phyloP scores from a whole-genome alignment of 2,888 invertebrate genomes.

The Macrosiphum euphorbiae region DNA sequence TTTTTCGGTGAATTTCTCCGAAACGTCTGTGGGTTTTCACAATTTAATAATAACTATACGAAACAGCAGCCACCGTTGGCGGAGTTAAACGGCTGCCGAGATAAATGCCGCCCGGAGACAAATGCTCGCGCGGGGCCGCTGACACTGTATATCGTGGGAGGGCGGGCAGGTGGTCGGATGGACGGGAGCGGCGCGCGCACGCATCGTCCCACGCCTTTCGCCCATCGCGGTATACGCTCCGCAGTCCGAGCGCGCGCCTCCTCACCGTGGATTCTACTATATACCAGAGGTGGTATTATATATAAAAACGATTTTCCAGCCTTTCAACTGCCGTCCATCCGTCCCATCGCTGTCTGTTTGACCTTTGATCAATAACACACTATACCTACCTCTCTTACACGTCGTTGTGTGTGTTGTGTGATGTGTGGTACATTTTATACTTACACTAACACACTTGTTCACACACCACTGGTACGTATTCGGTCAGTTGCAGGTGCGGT shows the following conservation, averaged over 20 bases:
- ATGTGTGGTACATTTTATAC: background rate
- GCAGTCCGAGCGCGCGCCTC: background rate
- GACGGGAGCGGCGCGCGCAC: background rate
- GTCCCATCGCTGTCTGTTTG: slow-evolving; percentile 44
- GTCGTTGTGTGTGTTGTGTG: background rate
- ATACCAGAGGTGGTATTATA: background rate
- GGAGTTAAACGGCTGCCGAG: slow-evolving; percentile 35
- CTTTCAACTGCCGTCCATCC: slow-evolving; percentile 51
- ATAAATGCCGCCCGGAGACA: slow-evolving; percentile 46
- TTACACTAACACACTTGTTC: background rate
- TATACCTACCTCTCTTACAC: slow-evolving; percentile 5
- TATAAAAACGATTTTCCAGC: slow-evolving; percentile 56
- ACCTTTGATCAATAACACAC: slow-evolving; percentile 61
- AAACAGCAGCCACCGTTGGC: background rate
- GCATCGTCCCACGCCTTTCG: background rate
- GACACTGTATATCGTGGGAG: background rate
- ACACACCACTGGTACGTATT: background rate
- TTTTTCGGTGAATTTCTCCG: slow-evolving; percentile 49
- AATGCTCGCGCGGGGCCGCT: background rate
- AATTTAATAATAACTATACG: slow-evolving; percentile 43
- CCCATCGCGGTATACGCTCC: background rate
- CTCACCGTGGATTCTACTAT: background rate
- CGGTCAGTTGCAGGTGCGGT: slow-evolving; percentile 16
- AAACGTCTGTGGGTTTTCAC: slow-evolving; percentile 27
- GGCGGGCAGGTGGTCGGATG: background rate